These are phyloP conservation scores for Phallusia fumigata DNA, from an alignment of 23 tunicate genomes.

Conservation along the genomic window DNA sequence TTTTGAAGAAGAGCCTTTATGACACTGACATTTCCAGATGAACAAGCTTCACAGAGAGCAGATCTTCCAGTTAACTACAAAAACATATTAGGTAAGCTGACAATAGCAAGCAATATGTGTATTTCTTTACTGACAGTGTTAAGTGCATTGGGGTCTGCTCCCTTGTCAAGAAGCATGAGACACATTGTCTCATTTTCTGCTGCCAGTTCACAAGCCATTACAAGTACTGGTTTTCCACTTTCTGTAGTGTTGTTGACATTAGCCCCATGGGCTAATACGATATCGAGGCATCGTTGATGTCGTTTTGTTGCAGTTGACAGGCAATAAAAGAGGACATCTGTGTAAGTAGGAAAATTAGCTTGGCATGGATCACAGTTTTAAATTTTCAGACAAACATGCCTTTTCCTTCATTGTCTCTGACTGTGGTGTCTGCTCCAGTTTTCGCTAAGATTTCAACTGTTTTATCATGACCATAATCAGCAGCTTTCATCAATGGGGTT, in stretches of 20 bases:
- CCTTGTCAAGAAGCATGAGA: constrained; percentile 83
- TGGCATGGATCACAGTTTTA: background rate
- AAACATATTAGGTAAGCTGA: background rate
- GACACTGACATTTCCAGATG: constrained; percentile 52
- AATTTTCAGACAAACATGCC: constrained; percentile 24
- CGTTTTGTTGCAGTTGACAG: constrained; percentile 75
- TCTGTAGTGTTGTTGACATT: constrained; percentile 57
- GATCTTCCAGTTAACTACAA: constrained; percentile 66
- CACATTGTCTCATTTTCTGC: constrained; percentile 77
- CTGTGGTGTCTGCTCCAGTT: constrained; percentile 71
- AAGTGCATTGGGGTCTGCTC: constrained; percentile 68
- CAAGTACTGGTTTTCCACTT: constrained; percentile 51
- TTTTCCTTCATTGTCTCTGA: constrained; percentile 62
- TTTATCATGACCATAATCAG: constrained; percentile 84
- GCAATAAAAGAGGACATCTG: constrained; percentile 83
- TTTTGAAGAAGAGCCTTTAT: constrained; percentile 57
- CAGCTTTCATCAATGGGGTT: constrained; percentile 92
- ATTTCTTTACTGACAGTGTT: constrained; percentile 46
- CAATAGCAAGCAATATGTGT: background rate
- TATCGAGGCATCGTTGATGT: constrained; percentile 77
- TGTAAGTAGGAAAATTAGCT: background rate
- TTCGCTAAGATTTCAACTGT: constrained; percentile 87
- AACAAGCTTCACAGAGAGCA: constrained; percentile 77
- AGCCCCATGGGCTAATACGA: constrained; percentile 67
- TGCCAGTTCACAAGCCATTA: constrained; percentile 67